A percentile compares a stretch with the other conserved stretches of the same genome.
phyloP scores from a whole-genome alignment of 2,797 vertebrate genomes.

The Graptemys geographica region DNA sequence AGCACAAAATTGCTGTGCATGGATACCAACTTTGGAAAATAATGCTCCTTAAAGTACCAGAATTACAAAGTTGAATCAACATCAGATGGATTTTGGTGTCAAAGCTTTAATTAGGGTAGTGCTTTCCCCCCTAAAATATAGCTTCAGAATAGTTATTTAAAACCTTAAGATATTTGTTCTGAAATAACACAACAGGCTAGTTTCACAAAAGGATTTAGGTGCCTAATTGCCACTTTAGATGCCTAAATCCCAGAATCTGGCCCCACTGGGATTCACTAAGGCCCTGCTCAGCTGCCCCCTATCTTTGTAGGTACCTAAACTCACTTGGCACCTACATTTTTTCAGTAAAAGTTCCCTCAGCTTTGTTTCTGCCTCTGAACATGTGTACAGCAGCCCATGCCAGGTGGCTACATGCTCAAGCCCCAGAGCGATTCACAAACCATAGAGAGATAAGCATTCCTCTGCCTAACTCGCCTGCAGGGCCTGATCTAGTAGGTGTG shows the following conservation, averaged over 20 bases:
- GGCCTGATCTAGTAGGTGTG: too few relatives aligned
- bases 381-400: too few relatives aligned
- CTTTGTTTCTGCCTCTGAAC: too few relatives aligned
- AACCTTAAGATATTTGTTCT: neutral
- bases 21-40: neutral
- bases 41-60: neutral
- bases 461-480: too few relatives aligned
- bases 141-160: neutral
- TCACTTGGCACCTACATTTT: neutral
- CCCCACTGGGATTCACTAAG: neutral
- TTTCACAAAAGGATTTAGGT: neutral
- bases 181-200: neutral
- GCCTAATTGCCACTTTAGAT: neutral
- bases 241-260: neutral
- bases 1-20: neutral
- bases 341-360: too few relatives aligned
- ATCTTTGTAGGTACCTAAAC: neutral
- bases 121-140: accelerated
- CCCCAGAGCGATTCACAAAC: too few relatives aligned
- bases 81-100: neutral
- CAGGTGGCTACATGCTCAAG: too few relatives aligned
- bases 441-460: too few relatives aligned
- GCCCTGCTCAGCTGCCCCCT: neutral
- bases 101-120: neutral
- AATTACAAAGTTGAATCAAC: neutral